A percentile compares a stretch with the other conserved stretches of the same genome.
phyloP scores from a whole-genome alignment of 2,888 invertebrate genomes.

The Aporophyla nigra region DNA sequence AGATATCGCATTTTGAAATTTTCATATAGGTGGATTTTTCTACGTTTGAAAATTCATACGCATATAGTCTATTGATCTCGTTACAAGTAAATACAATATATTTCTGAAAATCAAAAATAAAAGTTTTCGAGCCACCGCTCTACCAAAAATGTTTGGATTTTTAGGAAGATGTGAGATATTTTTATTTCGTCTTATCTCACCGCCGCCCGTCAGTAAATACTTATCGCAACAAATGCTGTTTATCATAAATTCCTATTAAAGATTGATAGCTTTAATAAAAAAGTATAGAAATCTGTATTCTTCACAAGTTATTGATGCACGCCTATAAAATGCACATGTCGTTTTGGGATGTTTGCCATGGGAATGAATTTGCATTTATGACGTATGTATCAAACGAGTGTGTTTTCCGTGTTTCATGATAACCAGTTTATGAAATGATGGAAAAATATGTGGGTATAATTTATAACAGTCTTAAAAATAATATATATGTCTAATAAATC shows the following conservation, averaged over 20 bases:
- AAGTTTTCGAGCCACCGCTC: too few relatives aligned
- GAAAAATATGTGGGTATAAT: neutral
- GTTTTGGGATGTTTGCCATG: slow-evolving; percentile 41
- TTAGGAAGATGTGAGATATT: neutral
- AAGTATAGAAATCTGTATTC: slow-evolving; percentile 23
- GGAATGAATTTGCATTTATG: slow-evolving; percentile 40
- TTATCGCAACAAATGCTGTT: slow-evolving; percentile 11
- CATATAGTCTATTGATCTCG: too few relatives aligned
- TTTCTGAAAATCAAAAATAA: too few relatives aligned
- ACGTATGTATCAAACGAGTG: slow-evolving; percentile 16
- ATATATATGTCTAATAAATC: neutral
- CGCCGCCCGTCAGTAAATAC: too few relatives aligned
- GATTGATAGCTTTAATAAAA: slow-evolving; percentile 47
- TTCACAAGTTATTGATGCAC: slow-evolving; percentile 23
- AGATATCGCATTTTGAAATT: too few relatives aligned
- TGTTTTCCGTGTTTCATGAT: neutral
- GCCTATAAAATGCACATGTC: slow-evolving; percentile 58
- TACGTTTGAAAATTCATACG: too few relatives aligned
- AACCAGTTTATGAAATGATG: neutral
- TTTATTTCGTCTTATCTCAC: neutral
- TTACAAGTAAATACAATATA: too few relatives aligned
- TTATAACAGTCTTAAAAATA: neutral
- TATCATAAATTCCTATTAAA: slow-evolving; percentile 9
- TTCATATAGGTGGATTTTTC: too few relatives aligned
- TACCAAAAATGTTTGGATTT: neutral